Evolutionary conservation across 2,888 invertebrate species (phyloP), one percentile per base, ranked within the genome.

Genomic region (Oligia latruncula): DNA sequence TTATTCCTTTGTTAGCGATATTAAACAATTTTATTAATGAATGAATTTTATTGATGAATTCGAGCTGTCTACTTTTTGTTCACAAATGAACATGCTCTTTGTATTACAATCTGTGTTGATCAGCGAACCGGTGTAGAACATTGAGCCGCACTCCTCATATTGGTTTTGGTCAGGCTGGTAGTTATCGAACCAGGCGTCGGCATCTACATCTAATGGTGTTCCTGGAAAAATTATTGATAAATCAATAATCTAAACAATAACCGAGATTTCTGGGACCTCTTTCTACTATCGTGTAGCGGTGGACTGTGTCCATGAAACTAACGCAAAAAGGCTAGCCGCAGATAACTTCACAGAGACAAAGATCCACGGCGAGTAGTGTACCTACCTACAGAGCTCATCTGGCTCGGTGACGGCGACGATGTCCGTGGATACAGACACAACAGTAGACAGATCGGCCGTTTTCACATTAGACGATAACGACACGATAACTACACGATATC

Each of bases 51-150:
- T 20, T 6, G 2, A 20, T 52, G 52, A 20, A 6, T 52, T 52
- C 20, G 52, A 52, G 52, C 52, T 52, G 20, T 40, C 20, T 52
- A 17, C 17, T 52, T 52, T 5, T 17, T 52, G 94, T 89, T 96
- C 95, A 79, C 96, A 95, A 70, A 96, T 94, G 81, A 95, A 96
- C 90, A 94, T 93, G 82, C 92, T 90, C n/a, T 86, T 91, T 0
- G 79, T 86, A 0, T 86, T 82, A 72, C 95, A 96, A 40, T 86
- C 86, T 6, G 95, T 89, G 81, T 94, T 94, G 77, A 95, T 94
- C 0, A 95, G 89, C 0, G 88, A 83, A 5, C 95, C 95, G 49
- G 91, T 90, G 89, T 92, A 94, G 86, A 94, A 95, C 94, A 95
- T 95, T 4, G 94, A 92, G 15, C 96, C 96, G 74, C 96, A 96